Base-by-base conservation (phyloP, 2,113 vertebrate species). In the Sapayoa aenigma region DNA sequence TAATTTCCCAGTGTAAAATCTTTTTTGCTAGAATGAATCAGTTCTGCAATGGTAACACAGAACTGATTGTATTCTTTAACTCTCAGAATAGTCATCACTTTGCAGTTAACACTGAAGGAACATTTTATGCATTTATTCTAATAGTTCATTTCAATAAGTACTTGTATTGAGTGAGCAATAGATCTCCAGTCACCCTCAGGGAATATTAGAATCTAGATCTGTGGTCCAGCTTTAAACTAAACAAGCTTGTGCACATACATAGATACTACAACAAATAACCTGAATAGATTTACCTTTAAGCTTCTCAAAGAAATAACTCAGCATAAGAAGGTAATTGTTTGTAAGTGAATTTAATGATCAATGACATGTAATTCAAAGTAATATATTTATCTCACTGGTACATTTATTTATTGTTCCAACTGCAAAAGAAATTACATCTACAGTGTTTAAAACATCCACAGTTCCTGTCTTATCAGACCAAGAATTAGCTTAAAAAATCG, bases 1-100 rank as follows among this genome's bases (percentile, higher is more conserved):
- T 82, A 94, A 94, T 94, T 94, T 95, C 41, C 60, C 60, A 49
- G 46, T 94, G 94, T 55, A 68, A 81, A 52, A 5, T 78, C 71
- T 78, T 89, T 84, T 56, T 84, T 74, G 49, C 52, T 84, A 80
- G 60, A 92, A 49, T 91, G 76, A 81, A 81, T 92, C 80, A 56
- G 56, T 68, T 92, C 44, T 73, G 72, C 60, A 63, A 0, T 23
- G 24, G 39, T 84, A 78, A 52, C 24, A 41, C 22, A 79, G 73
- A 92, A 89, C 62, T 90, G 75, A 87, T 56, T 27, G 13, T 81
- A 56, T 94, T 94, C 44, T 52, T 89, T 71, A 91, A 78, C 33
- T 27, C 30, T 81, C 69, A 63, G 72, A 87, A 49, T 31, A 53
- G 91, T 90, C n/a, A 89, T 94, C 39, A 71, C 33, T 93, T 47